Base-by-base conservation (phyloP, 2,113 vertebrate species). In the Lepisosteus osseus region DNA sequence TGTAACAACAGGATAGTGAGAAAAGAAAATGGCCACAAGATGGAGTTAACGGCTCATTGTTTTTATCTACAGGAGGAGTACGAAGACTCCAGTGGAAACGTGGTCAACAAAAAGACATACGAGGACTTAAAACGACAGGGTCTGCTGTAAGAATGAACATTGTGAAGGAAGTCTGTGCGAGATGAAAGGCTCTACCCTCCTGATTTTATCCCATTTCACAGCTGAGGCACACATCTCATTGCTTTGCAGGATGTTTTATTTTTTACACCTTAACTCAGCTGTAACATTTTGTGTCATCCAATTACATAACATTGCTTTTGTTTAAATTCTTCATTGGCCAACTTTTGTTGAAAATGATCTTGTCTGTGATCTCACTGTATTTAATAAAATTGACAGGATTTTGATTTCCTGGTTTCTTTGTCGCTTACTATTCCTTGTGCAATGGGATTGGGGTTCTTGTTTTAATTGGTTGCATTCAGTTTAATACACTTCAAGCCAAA, bases 51-150 rank as follows among this genome's bases (percentile, higher is more conserved):
- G 51, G n/a, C 7, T 51, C 12, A 51, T 66, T 43, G 6, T 45
- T 45, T 43, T 13, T 12, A 15, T 44, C 3, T 65, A 40, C 12
- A 29, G 29, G 63, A 65, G 12, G 8, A 70, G 61, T 99, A 98
- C 0, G 97, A 99, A 81, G 97, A 99, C 81, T 99, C 97, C 42
- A 99, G 94, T 4, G 97, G 97, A 68, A 99, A 99, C 0, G 97
- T 99, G 76, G 97, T 99, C 74, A 99, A 98, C 81, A 99, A 99
- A 83, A 99, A 99, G 87, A 99, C 97, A 0, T 99, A 98, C 0
- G 97, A 99, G 81, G 97, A 99, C 87, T 83, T 99, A 88, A 98
- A 99, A 85, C 93, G 97, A 65, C 97, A 99, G 67, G 97, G 97
- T 41, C 82, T 99, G 82, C 92, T 99, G 82, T 99, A 92, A 85